phyloP scores from a whole-genome alignment of 2,113 vertebrate species.

The Cheilinus undulatus region DNA sequence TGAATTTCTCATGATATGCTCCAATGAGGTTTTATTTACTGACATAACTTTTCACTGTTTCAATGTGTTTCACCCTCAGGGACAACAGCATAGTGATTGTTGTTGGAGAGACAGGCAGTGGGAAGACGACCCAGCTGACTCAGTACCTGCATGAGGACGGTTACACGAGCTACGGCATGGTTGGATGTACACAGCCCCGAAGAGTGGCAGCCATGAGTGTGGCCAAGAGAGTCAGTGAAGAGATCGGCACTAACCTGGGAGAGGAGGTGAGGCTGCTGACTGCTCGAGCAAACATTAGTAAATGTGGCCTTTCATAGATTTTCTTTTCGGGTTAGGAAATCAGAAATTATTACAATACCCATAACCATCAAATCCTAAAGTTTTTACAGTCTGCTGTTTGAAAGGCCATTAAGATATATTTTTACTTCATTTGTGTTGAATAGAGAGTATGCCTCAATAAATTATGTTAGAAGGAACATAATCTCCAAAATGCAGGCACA shows the following conservation, averaged over 20 bases:
- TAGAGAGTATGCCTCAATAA: too few relatives aligned
- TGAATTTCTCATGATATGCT: background rate
- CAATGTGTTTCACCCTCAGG: slow-evolving; percentile 72
- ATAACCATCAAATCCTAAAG: too few relatives aligned
- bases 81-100: slow-evolving; percentile 99
- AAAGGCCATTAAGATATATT: too few relatives aligned
- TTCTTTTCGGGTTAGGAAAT: too few relatives aligned
- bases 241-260: slow-evolving; percentile 92
- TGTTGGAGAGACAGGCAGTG: slow-evolving; percentile 97
- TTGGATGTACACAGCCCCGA: slow-evolving; percentile 96
- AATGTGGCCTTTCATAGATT: too few relatives aligned
- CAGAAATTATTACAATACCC: too few relatives aligned
- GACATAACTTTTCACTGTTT: background rate
- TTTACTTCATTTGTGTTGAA: too few relatives aligned
- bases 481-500: too few relatives aligned
- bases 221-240: slow-evolving; percentile 97
- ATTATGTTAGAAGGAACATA: too few relatives aligned
- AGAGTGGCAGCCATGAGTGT: slow-evolving; percentile 98
- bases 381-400: too few relatives aligned
- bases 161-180: slow-evolving; percentile 97
- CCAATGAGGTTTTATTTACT: background rate
- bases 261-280: slow-evolving; percentile 89
- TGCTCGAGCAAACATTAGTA: background rate
- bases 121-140: slow-evolving; percentile 98
- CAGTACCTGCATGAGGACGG: slow-evolving; percentile 98